Base-by-base conservation (phyloP, 2,113 vertebrate genomes). In the Nycticryphes semicollaris region DNA sequence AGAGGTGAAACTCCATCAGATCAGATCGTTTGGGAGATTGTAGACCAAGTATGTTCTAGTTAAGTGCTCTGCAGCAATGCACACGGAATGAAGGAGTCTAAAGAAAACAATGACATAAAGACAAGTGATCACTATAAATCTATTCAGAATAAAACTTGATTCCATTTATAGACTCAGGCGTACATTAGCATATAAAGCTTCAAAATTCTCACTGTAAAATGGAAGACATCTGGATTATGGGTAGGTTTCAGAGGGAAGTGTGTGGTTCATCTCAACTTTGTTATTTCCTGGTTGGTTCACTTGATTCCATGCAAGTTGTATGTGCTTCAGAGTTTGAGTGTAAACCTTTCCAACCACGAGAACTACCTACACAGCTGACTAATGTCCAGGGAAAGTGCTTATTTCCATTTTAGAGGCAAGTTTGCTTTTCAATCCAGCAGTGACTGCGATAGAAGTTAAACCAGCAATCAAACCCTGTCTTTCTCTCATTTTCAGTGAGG, bases 401-500 rank as follows among this genome's bases (percentile, higher is more conserved):
- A 11, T 82, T 63, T 35, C 45, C 47, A 72, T 21, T 13, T 21
- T 66, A 18, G 37, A 47, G n/a, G 47, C 51, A 31, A 57, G 7
- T 51, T 84, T 75, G 12, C 50, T 60, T 91, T 94, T 72, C 31
- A 6, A 1, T 60, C 17, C 21, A 12, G 3, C 15, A 30, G 30
- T 27, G 63, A 5, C 59, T 68, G 67, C 67, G 70, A 54, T 12
- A 7, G 0, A 14, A 57, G 47, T 10, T 56, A 27, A 48, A 66
- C 6, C 24, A 59, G 31, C 31, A 45, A 23, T 69, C 67, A 79
- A 16, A 56, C 78, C 59, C 74, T 82, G 1, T 87, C 53, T 80
- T 47, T 62, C 33, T 97, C 77, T 88, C 18, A 8, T 47, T 97
- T 98, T 28, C 95, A 99, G 99, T 95, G 99, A 99, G 97, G 99